Conservation (phyloP, 2,888 invertebrate genomes). For the Lepidonotus clava region DNA sequence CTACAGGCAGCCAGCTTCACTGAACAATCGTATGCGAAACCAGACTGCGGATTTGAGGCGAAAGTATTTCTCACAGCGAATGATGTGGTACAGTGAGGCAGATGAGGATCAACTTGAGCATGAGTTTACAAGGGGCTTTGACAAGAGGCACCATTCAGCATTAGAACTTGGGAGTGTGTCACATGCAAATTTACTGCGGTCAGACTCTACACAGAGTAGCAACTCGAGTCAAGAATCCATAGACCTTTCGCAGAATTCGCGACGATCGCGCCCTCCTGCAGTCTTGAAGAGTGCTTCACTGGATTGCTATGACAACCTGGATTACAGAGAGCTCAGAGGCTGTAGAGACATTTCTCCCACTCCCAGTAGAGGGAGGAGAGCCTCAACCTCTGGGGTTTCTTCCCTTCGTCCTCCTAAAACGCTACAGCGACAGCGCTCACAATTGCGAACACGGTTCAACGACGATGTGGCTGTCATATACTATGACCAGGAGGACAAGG, state of each 20-base stretch:
- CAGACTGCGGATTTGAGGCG: conserved; percentile 35
- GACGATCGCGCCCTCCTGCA: neutral
- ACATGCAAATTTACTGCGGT: neutral
- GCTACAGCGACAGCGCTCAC: neutral
- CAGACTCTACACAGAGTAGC: neutral
- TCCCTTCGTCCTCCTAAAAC: too few relatives aligned
- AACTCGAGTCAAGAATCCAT: conserved; percentile 18
- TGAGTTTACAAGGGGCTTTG: neutral
- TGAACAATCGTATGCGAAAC: conserved; percentile 1
- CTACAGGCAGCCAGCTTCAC: conserved; percentile 5
- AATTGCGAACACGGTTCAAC: conserved; percentile 7
- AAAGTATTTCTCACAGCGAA: conserved; percentile 50
- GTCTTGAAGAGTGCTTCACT: conserved; percentile 17
- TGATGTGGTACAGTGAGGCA: conserved; percentile 56
- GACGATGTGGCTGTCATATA: conserved; percentile 50
- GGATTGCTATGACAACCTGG: conserved; percentile 38
- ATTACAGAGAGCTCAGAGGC: neutral
- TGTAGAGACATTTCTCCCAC: neutral
- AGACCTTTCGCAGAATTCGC: neutral
- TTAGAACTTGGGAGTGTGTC: conserved; percentile 23
- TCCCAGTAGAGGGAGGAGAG: neutral
- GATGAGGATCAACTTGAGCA: neutral
- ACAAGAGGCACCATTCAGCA: conserved; percentile 34
- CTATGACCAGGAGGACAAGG: conserved; percentile 51
- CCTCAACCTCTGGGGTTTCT: too few relatives aligned